Evolutionary conservation across 2,113 vertebrate genomes (phyloP).

Genomic region (Xenopus tropicalis): UCB_Xtro_10.0 CM004446.2:109188501-109189000

Average conservation of each 20-base stretch:
- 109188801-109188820: not conserved
- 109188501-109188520: no score
- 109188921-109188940: no score
- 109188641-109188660: not conserved
- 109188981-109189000: no score
- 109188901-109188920: no score
- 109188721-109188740: constrained; percentile 6
- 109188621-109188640: constrained; percentile 24
- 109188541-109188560: not conserved
- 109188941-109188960: no score
- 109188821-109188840: no score
- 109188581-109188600: constrained; percentile 34
- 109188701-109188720: constrained; percentile 27
- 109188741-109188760: not conserved
- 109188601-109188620: constrained; percentile 5
- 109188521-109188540: no score
- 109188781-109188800: not conserved
- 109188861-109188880: no score
- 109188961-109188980: no score
- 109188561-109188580: constrained; percentile 2
- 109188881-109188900: no score
- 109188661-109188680: constrained; percentile 12
- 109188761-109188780: not conserved
- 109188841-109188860: no score
- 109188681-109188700: constrained; percentile 23